Evolutionary conservation across 2,888 invertebrate genomes (phyloP).

Genomic region (Venusia cambrica): DNA sequence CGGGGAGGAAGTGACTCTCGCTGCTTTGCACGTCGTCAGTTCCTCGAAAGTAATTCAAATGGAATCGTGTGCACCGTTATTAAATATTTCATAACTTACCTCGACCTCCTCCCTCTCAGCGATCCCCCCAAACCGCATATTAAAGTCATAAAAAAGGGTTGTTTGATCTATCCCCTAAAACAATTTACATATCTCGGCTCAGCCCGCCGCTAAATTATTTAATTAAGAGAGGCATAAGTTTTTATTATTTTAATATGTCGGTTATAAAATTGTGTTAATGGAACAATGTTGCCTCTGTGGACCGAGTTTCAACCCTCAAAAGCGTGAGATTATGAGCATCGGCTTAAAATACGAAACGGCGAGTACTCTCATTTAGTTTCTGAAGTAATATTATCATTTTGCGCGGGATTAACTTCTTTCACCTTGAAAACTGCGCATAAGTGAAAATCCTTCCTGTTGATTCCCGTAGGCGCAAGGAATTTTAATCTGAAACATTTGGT

Average conservation of each 20-base stretch:
- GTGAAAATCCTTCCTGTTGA: constrained; percentile 2
- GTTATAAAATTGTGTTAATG: constrained; percentile 80
- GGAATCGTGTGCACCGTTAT: constrained; percentile 81
- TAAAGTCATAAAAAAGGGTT: constrained; percentile 83
- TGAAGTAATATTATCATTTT: constrained; percentile 34
- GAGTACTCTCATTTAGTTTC: constrained; percentile 50
- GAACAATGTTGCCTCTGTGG: constrained; percentile 63
- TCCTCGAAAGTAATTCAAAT: constrained; percentile 81
- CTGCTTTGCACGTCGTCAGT: constrained; percentile 72
- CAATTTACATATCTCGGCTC: constrained; percentile 82
- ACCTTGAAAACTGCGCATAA: constrained; percentile 14
- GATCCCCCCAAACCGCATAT: constrained; percentile 75
- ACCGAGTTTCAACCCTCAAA: constrained; percentile 61
- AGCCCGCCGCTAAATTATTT: constrained; percentile 80
- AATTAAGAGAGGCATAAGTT: constrained; percentile 83
- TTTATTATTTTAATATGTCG: constrained; percentile 82
- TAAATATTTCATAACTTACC: constrained; percentile 82
- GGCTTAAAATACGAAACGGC: constrained; percentile 49
- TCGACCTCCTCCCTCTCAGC: constrained; percentile 48
- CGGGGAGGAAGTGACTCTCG: constrained; percentile 38
- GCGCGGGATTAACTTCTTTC: constrained; percentile 27
- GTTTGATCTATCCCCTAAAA: constrained; percentile 82
- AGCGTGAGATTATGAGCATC: constrained; percentile 60
- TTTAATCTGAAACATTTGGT: constrained; percentile 14
- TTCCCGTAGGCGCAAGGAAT: constrained; percentile 12